Base-by-base conservation (phyloP, 2,888 invertebrate genomes). In the Macropis europaea region DNA sequence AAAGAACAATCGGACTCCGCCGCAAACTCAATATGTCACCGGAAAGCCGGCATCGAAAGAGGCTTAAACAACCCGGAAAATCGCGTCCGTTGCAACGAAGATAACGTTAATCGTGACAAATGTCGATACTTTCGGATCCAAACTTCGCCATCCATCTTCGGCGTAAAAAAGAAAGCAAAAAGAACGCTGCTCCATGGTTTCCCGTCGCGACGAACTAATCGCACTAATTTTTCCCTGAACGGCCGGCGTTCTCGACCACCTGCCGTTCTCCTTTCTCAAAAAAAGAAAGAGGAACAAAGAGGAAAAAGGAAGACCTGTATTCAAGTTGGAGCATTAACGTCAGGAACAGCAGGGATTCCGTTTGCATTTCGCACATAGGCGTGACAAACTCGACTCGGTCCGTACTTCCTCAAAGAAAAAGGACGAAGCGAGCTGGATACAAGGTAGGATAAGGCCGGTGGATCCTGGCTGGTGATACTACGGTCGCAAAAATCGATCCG, bases 301-400 rank as follows among this genome's bases (percentile, higher is more conserved):
- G n/a, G n/a, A n/a, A n/a, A n/a, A n/a, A n/a, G n/a, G n/a, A n/a
- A n/a, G n/a, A n/a, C n/a, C 50, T 32, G 59, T 17, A 48, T 75
- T 73, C 59, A 66, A 71, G 59, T 77, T 63, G 24, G 48, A 9
- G 50, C 78, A 68, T 79, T 76, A 79, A 78, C 50, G 79, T 76
- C 79, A 71, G 43, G 11, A 34, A 30, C 76, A 70, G 76, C 42
- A 24, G 30, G 34, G 53, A 38, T 76, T 79, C 54, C 73, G 76
- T 73, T 78, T 60, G 64, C 70, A 62, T 73, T 68, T 64, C 53
- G 60, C 64, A 40, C 62, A 36, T 70, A 68, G 59, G 34, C 59
- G 43, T 15, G 15, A 48, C 24, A 6, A 45, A 15, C 53, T 72
- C 54, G 60, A 48, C 38, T 45, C n/a, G 13, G 34, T 13, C n/a